A percentile compares a stretch with the other conserved stretches of the same genome.
Evolutionary conservation across 2,113 vertebrate species (phyloP).

Genomic region (Hylia prasina): DNA sequence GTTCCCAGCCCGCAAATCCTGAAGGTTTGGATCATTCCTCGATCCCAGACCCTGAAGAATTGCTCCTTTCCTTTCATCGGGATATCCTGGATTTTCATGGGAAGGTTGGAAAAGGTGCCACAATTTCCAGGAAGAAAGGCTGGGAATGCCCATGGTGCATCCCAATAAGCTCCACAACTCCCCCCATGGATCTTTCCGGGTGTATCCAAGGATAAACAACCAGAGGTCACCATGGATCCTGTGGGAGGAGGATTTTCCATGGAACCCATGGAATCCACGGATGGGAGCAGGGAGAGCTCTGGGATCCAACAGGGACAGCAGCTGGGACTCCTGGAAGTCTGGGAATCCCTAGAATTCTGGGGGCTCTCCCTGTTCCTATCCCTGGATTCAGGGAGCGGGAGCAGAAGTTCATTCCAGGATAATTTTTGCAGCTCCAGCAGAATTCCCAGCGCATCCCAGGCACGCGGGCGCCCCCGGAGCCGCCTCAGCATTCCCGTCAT

Average conservation of each 20-base stretch:
- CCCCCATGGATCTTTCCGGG: background rate
- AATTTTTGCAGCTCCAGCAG: background rate
- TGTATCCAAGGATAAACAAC: background rate
- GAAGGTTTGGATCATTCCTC: background rate
- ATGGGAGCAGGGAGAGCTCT: background rate
- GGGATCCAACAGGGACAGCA: background rate
- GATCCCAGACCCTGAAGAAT: rapidly evolving
- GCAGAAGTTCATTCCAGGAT: background rate
- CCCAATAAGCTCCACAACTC: background rate
- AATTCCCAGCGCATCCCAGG: background rate
- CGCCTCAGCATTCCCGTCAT: conserved; percentile 4
- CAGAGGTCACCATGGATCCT: background rate
- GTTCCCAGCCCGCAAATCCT: too few relatives aligned
- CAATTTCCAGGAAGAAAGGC: background rate
- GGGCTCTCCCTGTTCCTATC: background rate
- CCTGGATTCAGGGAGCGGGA: background rate
- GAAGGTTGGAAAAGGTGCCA: background rate
- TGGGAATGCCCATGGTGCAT: background rate
- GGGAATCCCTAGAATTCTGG: too few relatives aligned
- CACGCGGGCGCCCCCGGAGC: background rate
- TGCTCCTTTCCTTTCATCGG: rapidly evolving
- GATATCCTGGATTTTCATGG: background rate
- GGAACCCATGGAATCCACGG: background rate
- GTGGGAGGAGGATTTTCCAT: background rate
- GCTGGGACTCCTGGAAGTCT: too few relatives aligned